Conservation (phyloP, 2,888 invertebrate species). For the Carterocephalus palaemon region DNA sequence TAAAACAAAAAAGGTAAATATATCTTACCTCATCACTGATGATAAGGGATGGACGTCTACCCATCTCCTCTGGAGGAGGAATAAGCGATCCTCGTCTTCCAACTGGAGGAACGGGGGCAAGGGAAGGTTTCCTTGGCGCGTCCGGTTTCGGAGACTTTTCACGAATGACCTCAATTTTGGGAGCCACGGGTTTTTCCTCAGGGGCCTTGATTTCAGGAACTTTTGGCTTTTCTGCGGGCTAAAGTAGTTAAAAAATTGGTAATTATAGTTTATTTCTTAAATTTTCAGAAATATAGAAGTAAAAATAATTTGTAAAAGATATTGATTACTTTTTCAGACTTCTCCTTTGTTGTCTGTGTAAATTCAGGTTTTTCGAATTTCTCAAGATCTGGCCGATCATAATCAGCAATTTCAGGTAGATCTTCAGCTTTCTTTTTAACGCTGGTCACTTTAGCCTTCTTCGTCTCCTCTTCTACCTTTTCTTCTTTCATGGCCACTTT, state of each 20-base stretch:
- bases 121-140: conserved; percentile 84
- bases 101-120: conserved; percentile 77
- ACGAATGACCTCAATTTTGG: conserved; percentile 92
- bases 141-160: conserved; percentile 85
- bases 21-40: conserved; percentile 94
- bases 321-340: conserved; percentile 67
- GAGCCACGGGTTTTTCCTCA: conserved; percentile 79
- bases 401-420: conserved; percentile 83
- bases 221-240: conserved; percentile 53
- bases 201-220: conserved; percentile 86
- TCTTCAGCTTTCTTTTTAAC: conserved; percentile 78
- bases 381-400: conserved; percentile 86
- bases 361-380: conserved; percentile 81
- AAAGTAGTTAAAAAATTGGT: conserved; percentile 9
- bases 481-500: conserved; percentile 71
- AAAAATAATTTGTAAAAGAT: too few relatives aligned
- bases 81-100: conserved; percentile 88
- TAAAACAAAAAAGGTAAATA: conserved; percentile 6
- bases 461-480: conserved; percentile 65
- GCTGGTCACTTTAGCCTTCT: conserved; percentile 69
- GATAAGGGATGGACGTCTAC: conserved; percentile 92
- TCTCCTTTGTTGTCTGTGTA: conserved; percentile 70
- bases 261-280: too few relatives aligned
- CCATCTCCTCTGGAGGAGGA: conserved; percentile 92
- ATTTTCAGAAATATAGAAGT: too few relatives aligned